Percentiles rank a stretch among this genome's conserved stretches.
Evolutionary conservation across 2,797 vertebrate genomes (phyloP).

Genomic region (Etheostoma nigrum): DNA sequence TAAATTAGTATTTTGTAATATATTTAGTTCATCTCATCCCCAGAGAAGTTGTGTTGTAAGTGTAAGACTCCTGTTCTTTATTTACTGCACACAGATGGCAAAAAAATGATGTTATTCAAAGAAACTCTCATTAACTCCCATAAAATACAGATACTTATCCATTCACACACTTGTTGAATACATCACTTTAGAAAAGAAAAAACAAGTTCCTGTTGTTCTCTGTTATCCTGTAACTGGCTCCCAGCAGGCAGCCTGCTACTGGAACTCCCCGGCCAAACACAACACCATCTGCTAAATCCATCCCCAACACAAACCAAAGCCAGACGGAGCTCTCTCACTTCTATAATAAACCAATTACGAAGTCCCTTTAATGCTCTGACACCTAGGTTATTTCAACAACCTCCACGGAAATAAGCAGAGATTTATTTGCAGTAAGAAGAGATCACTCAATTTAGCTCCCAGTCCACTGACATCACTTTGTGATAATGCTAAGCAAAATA

Average conservation of each 20-base stretch:
- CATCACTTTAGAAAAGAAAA: constrained; percentile 10
- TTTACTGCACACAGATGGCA: constrained; percentile 16
- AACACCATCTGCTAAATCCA: constrained; percentile 68
- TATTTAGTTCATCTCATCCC: constrained; percentile 5
- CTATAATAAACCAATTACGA: constrained; percentile 40
- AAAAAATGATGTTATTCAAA: constrained; percentile 14
- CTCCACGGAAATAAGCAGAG: constrained; percentile 23
- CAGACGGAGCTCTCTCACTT: constrained; percentile 37
- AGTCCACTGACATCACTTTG: no score
- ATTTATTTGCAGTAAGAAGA: not conserved
- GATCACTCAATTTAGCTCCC: constrained; percentile 11
- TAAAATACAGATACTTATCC: not conserved
- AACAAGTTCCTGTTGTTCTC: constrained; percentile 53
- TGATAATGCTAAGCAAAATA: constrained; percentile 19
- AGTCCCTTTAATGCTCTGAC: constrained; percentile 27
- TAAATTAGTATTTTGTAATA: constrained; percentile 22
- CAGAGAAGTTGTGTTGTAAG: constrained; percentile 8
- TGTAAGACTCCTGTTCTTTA: constrained; percentile 6
- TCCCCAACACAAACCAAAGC: constrained; percentile 29
- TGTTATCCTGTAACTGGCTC: constrained; percentile 43
- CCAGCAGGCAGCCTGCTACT: constrained; percentile 36
- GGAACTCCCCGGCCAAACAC: constrained; percentile 47
- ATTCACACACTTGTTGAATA: not conserved
- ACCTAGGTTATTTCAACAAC: constrained; percentile 25
- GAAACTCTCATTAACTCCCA: not conserved